phyloP scores from a whole-genome alignment of 2,797 vertebrate species.

The Sebastiscus tertius region DNA sequence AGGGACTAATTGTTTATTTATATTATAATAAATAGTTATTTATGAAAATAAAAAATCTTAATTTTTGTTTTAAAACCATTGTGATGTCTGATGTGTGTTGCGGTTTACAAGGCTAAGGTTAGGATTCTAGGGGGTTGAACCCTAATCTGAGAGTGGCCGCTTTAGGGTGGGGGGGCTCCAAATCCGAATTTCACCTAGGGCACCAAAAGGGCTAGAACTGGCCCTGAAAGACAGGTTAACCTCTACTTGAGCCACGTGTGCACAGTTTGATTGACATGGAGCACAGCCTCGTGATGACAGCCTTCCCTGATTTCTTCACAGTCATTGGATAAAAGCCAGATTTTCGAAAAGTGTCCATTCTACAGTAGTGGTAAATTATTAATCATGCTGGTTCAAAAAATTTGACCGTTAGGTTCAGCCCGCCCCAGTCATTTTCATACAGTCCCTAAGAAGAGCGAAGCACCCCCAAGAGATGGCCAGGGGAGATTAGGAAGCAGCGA shows the following conservation, averaged over 20 bases:
- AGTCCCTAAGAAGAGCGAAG: background rate
- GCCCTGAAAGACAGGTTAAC: background rate
- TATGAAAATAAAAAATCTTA: no score
- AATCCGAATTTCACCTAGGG: no score
- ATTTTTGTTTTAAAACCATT: no score
- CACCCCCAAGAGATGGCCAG: slow-evolving; percentile 28
- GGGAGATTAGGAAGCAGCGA: slow-evolving; percentile 23
- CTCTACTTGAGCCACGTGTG: background rate
- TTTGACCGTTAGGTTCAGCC: background rate
- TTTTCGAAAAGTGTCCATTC: background rate
- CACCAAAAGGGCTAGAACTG: background rate
- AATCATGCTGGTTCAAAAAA: background rate
- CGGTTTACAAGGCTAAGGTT: accelerated
- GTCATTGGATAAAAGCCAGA: background rate
- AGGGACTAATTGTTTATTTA: no score
- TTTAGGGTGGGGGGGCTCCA: no score
- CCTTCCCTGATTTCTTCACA: background rate
- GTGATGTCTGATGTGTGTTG: no score
- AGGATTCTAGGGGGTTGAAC: no score
- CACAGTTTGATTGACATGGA: background rate
- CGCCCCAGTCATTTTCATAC: background rate
- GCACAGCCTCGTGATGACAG: background rate
- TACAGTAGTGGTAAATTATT: background rate
- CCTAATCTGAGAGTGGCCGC: no score
- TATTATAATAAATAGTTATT: no score